Evolutionary conservation across 2,113 vertebrate species (phyloP), one percentile per base, ranked within the genome.

Genomic region (Corvus hawaiiensis): DNA sequence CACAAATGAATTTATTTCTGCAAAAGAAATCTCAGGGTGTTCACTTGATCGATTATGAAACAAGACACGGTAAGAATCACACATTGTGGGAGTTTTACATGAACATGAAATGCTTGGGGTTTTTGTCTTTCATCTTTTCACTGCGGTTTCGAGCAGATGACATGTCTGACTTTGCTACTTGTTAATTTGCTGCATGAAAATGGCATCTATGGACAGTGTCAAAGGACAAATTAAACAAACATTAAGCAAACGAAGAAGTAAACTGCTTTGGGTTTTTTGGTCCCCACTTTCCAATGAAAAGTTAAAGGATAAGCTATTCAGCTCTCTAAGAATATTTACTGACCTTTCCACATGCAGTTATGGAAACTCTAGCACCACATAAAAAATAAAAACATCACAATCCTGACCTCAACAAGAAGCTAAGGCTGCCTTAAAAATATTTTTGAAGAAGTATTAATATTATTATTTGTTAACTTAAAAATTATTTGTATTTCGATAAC

Each of bases 1-100:
- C 73, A 86, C 26, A 86, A 82, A 93, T 92, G 77, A 75, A 84
- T 82, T 83, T 93, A 73, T 46, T 93, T 86, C 83, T 94, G 39
- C 69, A 75, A n/a, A 82, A 62, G 68, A 84, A 78, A 51, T 74
- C 80, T 92, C 90, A 92, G 72, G 51, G 52, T 43, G 52, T 72
- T 43, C 39, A 75, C 66, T 66, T 76, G 37, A 13, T 22, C 17
- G 51, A 9, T 12, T 41, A 54, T 5, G 33, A 56, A 76, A 73
- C 0, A 1, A 49, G 63, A 64, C 48, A 16, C 32, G 41, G 20
- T 8, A n/a, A n/a, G 27, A 20, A 16, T 52, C 61, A 44, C 24
- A 73, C 58, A 22, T 2, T 24, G 33, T 44, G 46, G 9, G 27
- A 93, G 20, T 51, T 71, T 33, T n/a, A 62, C 51, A 46, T 22